Evolutionary conservation across 2,888 invertebrate genomes (phyloP), one percentile per base, ranked within the genome.

Genomic region (Ligdia adustata): DNA sequence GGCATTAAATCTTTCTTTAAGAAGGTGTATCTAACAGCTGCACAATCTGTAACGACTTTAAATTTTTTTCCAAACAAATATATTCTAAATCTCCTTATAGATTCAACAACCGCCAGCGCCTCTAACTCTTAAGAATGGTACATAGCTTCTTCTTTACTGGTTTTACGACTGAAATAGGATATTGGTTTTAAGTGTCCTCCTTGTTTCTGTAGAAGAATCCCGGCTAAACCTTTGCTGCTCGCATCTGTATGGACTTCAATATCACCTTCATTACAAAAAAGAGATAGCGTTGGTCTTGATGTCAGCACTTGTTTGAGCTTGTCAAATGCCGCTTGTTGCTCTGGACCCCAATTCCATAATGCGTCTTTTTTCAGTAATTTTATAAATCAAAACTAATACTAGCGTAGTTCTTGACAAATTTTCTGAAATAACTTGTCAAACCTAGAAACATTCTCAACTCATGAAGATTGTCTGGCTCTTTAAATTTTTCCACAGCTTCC

Each of bases 1-100:
- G 34, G 34, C 2, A 34, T 7, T 6, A 34, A 5, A 13, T 22
- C 34, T 4, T 5, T 12, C 6, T 34, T 34, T 0, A 1, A 2
- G 1, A 22, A 22, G 0, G 34, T 34, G 4, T 1, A 1, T 4
- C 13, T 12, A 2, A 34, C 1, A 4, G 34, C 34, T 3, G 11
- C n/a, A 13, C 34, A 34, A n/a, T 22, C 34, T n/a, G 33, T 34
- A 4, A 22, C 13, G 1, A 34, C 12, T 3, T 12, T 34, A 22
- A 34, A 34, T n/a, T n/a, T 6, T 3, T 2, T 22, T 1, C 34
- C 34, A 5, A 22, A n/a, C 22, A 34, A 34, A n/a, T 34, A 34
- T n/a, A 12, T 5, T n/a, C 34, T 1, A 1, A 34, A 22, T n/a
- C 9, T 1, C n/a, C 4, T 6, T 4, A 22, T 1, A 2, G 34